These are phyloP conservation scores for Oncorhynchus keta DNA, from an alignment of 2,113 vertebrate species.

Conservation along the genomic window DNA sequence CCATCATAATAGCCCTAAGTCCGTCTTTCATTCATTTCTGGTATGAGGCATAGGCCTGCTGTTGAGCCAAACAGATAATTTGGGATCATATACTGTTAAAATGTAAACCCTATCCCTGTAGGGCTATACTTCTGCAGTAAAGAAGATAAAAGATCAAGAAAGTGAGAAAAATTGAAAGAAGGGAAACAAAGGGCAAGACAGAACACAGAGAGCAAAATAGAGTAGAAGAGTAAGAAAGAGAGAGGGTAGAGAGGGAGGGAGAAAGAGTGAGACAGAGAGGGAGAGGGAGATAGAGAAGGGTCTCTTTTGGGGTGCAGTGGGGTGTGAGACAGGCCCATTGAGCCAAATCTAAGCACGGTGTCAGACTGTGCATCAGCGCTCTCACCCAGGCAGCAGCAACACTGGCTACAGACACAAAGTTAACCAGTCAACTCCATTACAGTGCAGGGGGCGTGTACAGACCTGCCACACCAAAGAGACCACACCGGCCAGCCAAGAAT, in stretches of 20 bases:
- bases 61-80: background rate
- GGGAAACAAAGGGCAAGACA: constrained; percentile 31
- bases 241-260: background rate
- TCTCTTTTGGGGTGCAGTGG: constrained; percentile 3
- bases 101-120: constrained; percentile 4
- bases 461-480: constrained; percentile 81
- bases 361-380: constrained; percentile 75
- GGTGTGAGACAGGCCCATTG: constrained; percentile 63
- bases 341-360: constrained; percentile 68
- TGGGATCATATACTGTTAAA: background rate
- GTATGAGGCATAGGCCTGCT: background rate
- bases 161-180: constrained; percentile 44
- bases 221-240: constrained; percentile 9
- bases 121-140: background rate
- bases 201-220: background rate
- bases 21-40: background rate
- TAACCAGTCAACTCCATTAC: constrained; percentile 81
- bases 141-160: constrained; percentile 11
- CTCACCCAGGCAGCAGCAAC: constrained; percentile 71
- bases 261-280: constrained; percentile 34
- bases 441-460: constrained; percentile 72
- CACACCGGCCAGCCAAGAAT: constrained; percentile 73
- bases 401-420: constrained; percentile 70
- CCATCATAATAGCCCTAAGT: too few species aligned
- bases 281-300: constrained; percentile 42